Conservation (phyloP, 1,140 invertebrate species). For the Sinonovacula constricta region DNA sequence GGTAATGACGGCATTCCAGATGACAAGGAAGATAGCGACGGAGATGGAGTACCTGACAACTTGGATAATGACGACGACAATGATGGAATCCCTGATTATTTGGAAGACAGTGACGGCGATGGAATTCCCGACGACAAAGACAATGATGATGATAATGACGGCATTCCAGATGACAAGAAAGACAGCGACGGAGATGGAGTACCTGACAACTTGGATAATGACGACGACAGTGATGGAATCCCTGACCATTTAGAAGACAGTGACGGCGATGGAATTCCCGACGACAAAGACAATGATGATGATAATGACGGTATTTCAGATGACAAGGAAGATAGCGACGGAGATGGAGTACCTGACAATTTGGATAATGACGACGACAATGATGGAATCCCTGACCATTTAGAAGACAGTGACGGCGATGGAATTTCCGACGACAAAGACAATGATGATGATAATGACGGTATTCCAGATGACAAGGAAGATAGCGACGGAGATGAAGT, state of each 20-base stretch:
- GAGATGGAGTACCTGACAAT: slow-evolving; percentile 63
- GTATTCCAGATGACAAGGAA: slow-evolving; percentile 61
- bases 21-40: slow-evolving; percentile 66
- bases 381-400: slow-evolving; percentile 68
- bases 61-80: slow-evolving; percentile 58
- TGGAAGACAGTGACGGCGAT: slow-evolving; percentile 66
- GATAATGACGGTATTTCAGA: slow-evolving; percentile 58
- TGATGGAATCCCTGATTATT: slow-evolving; percentile 66
- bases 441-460: slow-evolving; percentile 67
- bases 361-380: slow-evolving; percentile 69
- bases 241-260: slow-evolving; percentile 59
- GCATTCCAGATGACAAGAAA: slow-evolving; percentile 71
- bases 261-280: slow-evolving; percentile 64
- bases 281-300: slow-evolving; percentile 54
- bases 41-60: slow-evolving; percentile 48
- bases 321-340: slow-evolving; percentile 60
- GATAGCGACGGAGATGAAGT: slow-evolving; percentile 40
- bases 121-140: slow-evolving; percentile 65
- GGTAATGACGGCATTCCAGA: slow-evolving; percentile 69
- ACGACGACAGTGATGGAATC: slow-evolving; percentile 68
- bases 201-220: slow-evolving; percentile 59
- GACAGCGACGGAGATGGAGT: slow-evolving; percentile 67
- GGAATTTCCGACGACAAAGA: slow-evolving; percentile 63
- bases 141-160: slow-evolving; percentile 61
- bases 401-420: slow-evolving; percentile 67